Conservation (phyloP, 1,140 invertebrate genomes). For the Manduca sexta region DNA sequence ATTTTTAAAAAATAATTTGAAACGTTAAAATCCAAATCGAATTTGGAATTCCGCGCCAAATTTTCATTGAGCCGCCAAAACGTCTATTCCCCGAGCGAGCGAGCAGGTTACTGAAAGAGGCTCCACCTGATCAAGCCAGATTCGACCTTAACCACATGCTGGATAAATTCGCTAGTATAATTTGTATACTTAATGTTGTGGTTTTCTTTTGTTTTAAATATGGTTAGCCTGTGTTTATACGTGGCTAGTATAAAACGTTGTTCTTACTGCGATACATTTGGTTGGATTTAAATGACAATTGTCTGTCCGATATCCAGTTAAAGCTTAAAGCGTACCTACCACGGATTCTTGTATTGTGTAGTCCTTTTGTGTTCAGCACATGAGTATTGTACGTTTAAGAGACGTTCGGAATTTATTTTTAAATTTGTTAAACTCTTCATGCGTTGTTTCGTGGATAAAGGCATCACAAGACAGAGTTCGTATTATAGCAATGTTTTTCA, state of each 20-base stretch:
- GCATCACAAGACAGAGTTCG: too few relatives aligned
- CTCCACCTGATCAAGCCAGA: too few relatives aligned
- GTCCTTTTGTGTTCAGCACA: not conserved
- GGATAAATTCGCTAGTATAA: not conserved
- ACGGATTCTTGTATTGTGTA: conserved; percentile 17
- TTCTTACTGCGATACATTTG: conserved; percentile 24
- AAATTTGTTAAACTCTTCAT: too few relatives aligned
- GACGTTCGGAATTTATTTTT: too few relatives aligned
- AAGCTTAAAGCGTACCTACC: conserved; percentile 18
- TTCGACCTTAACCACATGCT: not conserved
- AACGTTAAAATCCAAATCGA: conserved; percentile 7
- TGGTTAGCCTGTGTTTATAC: conserved; percentile 18
- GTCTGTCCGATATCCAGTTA: conserved; percentile 21
- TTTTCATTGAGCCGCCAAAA: not conserved
- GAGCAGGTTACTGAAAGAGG: conserved; percentile 12
- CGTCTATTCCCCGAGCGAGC: conserved; percentile 9
- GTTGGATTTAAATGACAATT: conserved; percentile 31
- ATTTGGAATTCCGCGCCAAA: not conserved
- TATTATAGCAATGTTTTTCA: too few relatives aligned
- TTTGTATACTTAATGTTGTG: conserved; percentile 8
- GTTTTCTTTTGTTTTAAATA: not conserved
- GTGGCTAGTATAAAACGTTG: conserved; percentile 4
- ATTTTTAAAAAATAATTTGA: not conserved
- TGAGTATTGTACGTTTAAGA: conserved; percentile 8
- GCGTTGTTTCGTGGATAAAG: too few relatives aligned